A percentile compares a stretch with the other conserved stretches of the same genome.
phyloP scores from a whole-genome alignment of 2,797 vertebrate species.

The Chelidonichthys spinosus region DNA sequence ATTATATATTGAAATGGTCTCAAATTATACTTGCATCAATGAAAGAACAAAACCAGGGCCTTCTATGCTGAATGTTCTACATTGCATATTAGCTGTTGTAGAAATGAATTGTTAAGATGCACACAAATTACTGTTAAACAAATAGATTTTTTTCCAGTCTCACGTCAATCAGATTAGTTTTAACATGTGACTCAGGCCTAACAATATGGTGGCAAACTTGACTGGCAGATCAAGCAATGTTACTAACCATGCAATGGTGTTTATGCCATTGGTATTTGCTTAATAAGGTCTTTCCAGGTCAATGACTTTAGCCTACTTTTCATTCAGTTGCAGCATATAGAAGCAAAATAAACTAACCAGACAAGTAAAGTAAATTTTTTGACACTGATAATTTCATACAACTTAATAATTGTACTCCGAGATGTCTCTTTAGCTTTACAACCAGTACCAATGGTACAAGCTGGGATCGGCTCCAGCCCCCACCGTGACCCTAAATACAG shows the following conservation, averaged over 20 bases:
- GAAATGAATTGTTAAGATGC: constrained; percentile 1
- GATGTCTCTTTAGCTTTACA: neutral
- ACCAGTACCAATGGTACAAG: neutral
- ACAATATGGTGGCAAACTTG: neutral
- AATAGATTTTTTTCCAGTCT: neutral
- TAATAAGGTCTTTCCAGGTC: neutral
- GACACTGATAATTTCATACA: neutral
- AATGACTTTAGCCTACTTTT: neutral
- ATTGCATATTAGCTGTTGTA: neutral
- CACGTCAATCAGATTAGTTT: neutral
- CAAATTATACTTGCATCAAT: neutral
- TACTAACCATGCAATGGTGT: neutral
- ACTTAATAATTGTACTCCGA: neutral
- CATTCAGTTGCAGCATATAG: neutral
- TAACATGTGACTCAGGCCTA: neutral
- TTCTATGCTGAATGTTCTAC: neutral
- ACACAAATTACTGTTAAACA: neutral
- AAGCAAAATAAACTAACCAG: neutral
- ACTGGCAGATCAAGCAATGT: neutral
- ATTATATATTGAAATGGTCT: constrained; percentile 4
- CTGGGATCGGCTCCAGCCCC: too few species aligned
- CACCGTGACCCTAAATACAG: too few species aligned
- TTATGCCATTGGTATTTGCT: neutral
- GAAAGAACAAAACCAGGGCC: neutral
- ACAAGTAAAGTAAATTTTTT: neutral